Evolutionary conservation across 1,140 invertebrate genomes (phyloP), one percentile per base, ranked within the genome.

Genomic region (Wiebesia pumilae): DNA sequence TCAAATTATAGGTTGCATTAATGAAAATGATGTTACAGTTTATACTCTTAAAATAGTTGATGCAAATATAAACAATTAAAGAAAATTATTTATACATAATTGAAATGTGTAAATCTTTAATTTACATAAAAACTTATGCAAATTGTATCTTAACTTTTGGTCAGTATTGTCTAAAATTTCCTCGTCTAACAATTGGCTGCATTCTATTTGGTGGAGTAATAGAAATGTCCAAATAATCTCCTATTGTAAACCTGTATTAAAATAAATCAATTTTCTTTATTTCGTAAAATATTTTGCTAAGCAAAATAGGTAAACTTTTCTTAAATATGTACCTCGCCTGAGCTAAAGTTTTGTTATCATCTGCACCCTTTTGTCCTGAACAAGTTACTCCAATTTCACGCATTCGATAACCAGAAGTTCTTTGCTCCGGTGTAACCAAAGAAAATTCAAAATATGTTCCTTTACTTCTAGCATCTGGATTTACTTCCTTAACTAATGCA

Each of bases 371-470:
- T 90, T 98, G 96, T 0, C 99, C 99, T 43, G 97, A 98, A 90
- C 97, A 97, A 3, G 98, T 99, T 3, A 97, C 97, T 38, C 99
- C 99, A 89, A 99, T 99, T 92, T 99, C 98, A 88, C 98, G 95
- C 95, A 99, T 97, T 88, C 96, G 93, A 91, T 98, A 99, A n/a
- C 97, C 96, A 30, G 97, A 96, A 40, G 96, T 95, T 84, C 97
- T 94, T 67, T 95, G 92, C 91, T 99, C 98, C 3, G 99, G 98
- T 91, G 96, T 98, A 0, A 99, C 98, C 58, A 99, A 95, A 6
- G 97, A 97, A 95, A 99, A 99, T 92, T 99, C 98, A 94, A 99
- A 99, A 89, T 98, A 98, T n/a, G 99, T 99, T 80, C 98, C 99
- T 93, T 98, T 98, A 83, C 96, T 96, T 43, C 98, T 94, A 14